Conservation (phyloP, 2,113 vertebrate species). For the Anguilla japonica region DNA sequence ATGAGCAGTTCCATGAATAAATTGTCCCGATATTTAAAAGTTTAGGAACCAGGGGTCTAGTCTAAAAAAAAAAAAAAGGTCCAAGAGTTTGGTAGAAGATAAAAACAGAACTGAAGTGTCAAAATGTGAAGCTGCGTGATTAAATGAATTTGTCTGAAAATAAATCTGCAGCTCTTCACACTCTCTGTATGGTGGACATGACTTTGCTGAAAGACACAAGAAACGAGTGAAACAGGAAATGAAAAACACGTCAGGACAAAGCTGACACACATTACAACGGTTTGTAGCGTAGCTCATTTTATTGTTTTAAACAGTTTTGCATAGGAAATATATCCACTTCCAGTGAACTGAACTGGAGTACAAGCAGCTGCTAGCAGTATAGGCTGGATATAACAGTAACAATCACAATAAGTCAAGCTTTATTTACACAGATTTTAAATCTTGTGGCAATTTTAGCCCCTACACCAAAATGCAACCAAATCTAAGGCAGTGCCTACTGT, state of each 20-base stretch:
- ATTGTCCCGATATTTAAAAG: no score
- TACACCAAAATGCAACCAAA: slow-evolving; percentile 72
- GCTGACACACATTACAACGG: slow-evolving; percentile 35
- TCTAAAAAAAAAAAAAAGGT: no score
- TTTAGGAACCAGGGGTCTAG: no score
- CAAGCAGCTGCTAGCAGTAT: slow-evolving; percentile 99
- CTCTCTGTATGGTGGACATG: no score
- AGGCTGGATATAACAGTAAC: slow-evolving; percentile 99
- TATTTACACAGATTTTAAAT: slow-evolving; percentile 99
- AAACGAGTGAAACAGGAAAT: no score
- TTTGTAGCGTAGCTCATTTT: slow-evolving; percentile 99
- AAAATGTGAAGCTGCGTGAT: no score
- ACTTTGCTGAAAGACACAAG: no score
- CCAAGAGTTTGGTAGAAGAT: no score
- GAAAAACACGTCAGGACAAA: not conserved
- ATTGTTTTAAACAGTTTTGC: slow-evolving; percentile 99
- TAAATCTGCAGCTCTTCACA: no score
- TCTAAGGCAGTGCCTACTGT: slow-evolving; percentile 67
- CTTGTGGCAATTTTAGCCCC: slow-evolving; percentile 98
- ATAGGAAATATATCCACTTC: slow-evolving; percentile 99
- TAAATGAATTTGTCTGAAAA: no score
- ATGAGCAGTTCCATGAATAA: no score
- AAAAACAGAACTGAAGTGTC: no score
- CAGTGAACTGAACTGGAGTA: slow-evolving; percentile 99
- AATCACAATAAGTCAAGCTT: slow-evolving; percentile 99